Conservation (phyloP, 2,113 vertebrate genomes). For the Phocoena phocoena region DNA sequence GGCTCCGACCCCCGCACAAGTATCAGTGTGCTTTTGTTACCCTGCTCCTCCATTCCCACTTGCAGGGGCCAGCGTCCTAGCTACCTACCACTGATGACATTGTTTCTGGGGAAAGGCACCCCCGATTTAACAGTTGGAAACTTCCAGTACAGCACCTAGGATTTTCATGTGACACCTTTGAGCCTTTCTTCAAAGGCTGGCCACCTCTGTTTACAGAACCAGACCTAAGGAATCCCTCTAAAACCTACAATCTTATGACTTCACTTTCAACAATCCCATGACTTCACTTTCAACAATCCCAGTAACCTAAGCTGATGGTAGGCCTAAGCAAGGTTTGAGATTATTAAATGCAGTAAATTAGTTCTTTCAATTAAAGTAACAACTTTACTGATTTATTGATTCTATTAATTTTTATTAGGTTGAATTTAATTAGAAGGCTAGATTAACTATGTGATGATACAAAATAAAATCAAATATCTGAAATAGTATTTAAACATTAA, state of each 20-base stretch:
- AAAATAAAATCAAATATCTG: background rate
- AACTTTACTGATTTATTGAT: background rate
- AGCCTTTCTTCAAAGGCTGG: background rate
- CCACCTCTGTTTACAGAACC: background rate
- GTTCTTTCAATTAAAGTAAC: background rate
- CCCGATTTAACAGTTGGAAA: background rate
- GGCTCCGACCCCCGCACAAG: background rate
- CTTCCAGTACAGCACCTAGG: background rate
- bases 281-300: background rate
- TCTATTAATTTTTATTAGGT: background rate
- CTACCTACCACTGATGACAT: background rate
- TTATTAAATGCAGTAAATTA: background rate
- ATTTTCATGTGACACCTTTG: background rate
- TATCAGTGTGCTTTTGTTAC: background rate
- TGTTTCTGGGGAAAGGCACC: background rate
- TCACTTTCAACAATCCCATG: background rate
- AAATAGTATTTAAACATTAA: constrained; percentile 13
- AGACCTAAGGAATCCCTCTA: background rate
- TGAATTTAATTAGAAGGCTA: background rate
- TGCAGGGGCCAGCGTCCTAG: background rate
- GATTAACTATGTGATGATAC: background rate
- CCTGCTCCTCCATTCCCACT: background rate
- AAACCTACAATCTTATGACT: background rate
- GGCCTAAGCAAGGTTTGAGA: background rate
- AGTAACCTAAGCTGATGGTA: background rate